Evolutionary conservation across 1,140 invertebrate species (phyloP).

Genomic region (Scaptomyza graminum): DNA sequence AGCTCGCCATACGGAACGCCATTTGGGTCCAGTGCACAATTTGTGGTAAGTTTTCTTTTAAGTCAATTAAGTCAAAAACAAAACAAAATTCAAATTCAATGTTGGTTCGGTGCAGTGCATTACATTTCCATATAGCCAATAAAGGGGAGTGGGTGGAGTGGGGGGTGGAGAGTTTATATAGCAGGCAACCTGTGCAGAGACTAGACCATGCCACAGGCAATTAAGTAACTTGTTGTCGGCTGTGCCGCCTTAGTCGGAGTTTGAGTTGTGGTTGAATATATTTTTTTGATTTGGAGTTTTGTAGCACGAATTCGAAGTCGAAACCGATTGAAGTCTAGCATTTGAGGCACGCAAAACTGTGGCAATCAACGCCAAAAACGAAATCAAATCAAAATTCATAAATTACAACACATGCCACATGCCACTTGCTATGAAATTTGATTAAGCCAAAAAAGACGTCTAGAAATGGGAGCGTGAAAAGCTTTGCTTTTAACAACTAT

Average conservation of each 20-base stretch:
- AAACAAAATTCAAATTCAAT: slow-evolving; percentile 20
- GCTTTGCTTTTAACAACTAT: not conserved
- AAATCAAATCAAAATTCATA: slow-evolving; percentile 66
- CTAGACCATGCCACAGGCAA: slow-evolving; percentile 45
- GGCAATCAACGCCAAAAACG: slow-evolving; percentile 67
- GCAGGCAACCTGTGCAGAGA: slow-evolving; percentile 18
- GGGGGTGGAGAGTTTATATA: slow-evolving; percentile 1
- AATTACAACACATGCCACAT: slow-evolving; percentile 58
- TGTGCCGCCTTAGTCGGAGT: slow-evolving; percentile 2
- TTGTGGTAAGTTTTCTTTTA: slow-evolving; percentile 64
- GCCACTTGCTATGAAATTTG: slow-evolving; percentile 47
- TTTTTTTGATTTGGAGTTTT: not conserved
- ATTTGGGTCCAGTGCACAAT: slow-evolving; percentile 62
- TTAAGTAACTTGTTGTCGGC: slow-evolving; percentile 54
- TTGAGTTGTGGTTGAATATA: not conserved
- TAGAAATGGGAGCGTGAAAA: slow-evolving; percentile 42
- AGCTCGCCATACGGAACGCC: slow-evolving; percentile 60
- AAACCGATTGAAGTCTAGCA: not conserved
- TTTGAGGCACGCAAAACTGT: slow-evolving; percentile 45
- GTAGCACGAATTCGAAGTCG: not conserved
- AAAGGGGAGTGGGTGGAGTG: slow-evolving; percentile 1
- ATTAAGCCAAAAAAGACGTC: slow-evolving; percentile 49
- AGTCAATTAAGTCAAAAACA: slow-evolving; percentile 20
- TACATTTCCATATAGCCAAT: slow-evolving; percentile 45
- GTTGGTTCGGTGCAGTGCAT: slow-evolving; percentile 27